Conservation (phyloP, 2,113 vertebrate genomes). For the Prionailurus bengalensis region DNA sequence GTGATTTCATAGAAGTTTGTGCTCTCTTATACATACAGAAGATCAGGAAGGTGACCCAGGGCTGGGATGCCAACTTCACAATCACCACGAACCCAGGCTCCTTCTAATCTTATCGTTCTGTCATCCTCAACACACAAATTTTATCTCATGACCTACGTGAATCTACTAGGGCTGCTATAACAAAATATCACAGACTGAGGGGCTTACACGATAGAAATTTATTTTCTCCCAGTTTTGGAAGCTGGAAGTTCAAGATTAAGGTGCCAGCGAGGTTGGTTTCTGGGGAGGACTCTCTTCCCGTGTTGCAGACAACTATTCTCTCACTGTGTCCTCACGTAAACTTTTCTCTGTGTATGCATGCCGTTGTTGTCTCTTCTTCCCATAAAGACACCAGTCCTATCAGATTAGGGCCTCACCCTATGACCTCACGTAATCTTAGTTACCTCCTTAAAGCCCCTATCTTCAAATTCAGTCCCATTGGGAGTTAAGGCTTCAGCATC, state of each 20-base stretch:
- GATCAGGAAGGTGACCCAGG: background rate
- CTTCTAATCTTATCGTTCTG: background rate
- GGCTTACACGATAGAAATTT: background rate
- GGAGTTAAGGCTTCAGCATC: background rate
- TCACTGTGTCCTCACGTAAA: background rate
- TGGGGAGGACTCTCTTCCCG: background rate
- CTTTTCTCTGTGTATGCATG: background rate
- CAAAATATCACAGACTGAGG: background rate
- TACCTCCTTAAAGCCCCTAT: background rate
- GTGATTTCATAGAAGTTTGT: background rate
- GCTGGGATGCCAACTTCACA: background rate
- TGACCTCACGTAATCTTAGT: background rate
- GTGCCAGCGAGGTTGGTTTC: background rate
- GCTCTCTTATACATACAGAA: background rate
- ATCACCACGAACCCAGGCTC: background rate
- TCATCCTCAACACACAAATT: background rate
- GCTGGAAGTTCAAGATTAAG: background rate
- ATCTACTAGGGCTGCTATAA: background rate
- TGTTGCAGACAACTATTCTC: background rate
- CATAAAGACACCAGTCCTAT: background rate
- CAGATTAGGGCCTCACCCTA: background rate
- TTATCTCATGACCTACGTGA: background rate
- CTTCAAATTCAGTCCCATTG: background rate
- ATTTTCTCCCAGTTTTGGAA: background rate
- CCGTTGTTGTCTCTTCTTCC: background rate